A percentile compares a stretch with the other conserved stretches of the same genome.
phyloP scores from a whole-genome alignment of 2,113 vertebrate genomes.

The Microcebus ravelobensis region DNA sequence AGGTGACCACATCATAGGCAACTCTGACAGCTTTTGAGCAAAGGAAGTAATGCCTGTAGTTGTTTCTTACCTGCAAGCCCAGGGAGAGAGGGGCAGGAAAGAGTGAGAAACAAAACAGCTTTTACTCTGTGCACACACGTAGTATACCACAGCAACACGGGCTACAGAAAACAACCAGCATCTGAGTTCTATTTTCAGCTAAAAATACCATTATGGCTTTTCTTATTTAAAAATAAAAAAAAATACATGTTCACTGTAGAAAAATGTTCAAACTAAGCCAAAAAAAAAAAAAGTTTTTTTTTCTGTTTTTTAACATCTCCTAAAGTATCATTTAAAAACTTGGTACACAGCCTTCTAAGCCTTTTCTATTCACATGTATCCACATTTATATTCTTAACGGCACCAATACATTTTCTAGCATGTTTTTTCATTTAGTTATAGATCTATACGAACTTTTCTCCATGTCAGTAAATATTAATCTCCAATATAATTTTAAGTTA shows the following conservation, averaged over 20 bases:
- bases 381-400: not conserved
- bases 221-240: not conserved
- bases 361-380: not conserved
- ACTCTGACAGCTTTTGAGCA: slow-evolving; percentile 82
- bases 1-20: slow-evolving; percentile 83
- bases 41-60: slow-evolving; percentile 86
- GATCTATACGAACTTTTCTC: not conserved
- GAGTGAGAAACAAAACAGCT: not conserved
- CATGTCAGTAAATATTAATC: not conserved
- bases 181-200: not conserved
- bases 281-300: not conserved
- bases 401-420: not conserved
- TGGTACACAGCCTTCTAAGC: not conserved
- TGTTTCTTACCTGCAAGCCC: slow-evolving; percentile 84
- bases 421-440: not conserved
- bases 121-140: not conserved
- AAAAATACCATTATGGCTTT: not conserved
- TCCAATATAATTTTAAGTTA: not conserved
- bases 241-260: not conserved
- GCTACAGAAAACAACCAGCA: not conserved
- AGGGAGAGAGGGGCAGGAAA: not conserved
- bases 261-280: slow-evolving; percentile 20
- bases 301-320: not conserved
- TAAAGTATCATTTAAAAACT: slow-evolving; percentile 13
- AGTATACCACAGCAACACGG: not conserved